Conservation (phyloP, 2,888 invertebrate species). For the Acanthacorydalis orientalis region DNA sequence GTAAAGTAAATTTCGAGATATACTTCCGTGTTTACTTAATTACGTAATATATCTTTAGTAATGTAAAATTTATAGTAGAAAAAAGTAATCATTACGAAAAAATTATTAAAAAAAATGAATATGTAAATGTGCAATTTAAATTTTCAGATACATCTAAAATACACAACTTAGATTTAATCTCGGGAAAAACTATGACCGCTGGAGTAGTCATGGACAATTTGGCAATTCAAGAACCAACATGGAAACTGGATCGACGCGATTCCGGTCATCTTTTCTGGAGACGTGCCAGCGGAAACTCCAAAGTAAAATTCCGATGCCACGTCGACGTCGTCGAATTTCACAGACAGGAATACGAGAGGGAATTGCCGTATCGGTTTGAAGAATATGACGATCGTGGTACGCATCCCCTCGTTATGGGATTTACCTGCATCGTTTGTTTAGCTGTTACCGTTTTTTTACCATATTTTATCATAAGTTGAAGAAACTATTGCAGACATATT, state of each 20-base stretch:
- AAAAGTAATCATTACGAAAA: too few species aligned
- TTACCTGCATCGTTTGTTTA: slow-evolving; percentile 31
- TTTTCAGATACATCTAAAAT: slow-evolving; percentile 5
- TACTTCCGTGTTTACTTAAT: too few species aligned
- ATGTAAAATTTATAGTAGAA: too few species aligned
- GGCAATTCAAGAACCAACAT: slow-evolving; percentile 21
- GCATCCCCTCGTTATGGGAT: slow-evolving; percentile 28
- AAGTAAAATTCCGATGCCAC: slow-evolving; percentile 35
- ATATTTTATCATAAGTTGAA: slow-evolving; percentile 28
- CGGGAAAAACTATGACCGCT: slow-evolving; percentile 10
- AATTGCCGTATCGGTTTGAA: slow-evolving; percentile 19
- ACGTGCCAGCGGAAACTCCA: slow-evolving; percentile 13
- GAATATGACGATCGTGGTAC: slow-evolving; percentile 8
- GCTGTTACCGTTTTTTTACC: slow-evolving; percentile 32
- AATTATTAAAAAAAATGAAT: too few species aligned
- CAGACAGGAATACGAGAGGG: slow-evolving; percentile 27
- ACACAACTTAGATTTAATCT: slow-evolving; percentile 9
- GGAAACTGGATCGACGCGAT: slow-evolving; percentile 24
- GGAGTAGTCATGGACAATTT: not conserved
- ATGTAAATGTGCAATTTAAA: not conserved
- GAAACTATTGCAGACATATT: not conserved
- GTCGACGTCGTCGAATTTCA: slow-evolving; percentile 35
- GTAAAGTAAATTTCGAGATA: too few species aligned
- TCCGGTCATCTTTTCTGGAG: slow-evolving; percentile 25
- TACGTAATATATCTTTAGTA: too few species aligned